phyloP scores from a whole-genome alignment of 2,113 vertebrate genomes.

The Egretta garzetta region DNA sequence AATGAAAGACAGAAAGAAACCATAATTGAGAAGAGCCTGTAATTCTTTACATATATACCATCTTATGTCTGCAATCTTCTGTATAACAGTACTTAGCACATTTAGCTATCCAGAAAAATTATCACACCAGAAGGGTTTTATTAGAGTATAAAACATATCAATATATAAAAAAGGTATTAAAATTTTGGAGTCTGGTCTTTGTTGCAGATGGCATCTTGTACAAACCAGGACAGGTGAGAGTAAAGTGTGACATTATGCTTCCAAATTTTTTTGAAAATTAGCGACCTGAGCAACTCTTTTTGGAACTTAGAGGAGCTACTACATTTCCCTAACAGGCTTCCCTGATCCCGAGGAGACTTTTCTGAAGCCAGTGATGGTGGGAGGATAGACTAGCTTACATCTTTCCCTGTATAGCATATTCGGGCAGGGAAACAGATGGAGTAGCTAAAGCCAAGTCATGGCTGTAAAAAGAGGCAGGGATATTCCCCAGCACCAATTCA shows the following conservation, averaged over 20 bases:
- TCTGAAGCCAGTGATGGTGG: background rate
- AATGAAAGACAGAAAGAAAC: background rate
- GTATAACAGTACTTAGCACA: background rate
- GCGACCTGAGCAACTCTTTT: background rate
- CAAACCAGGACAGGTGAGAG: background rate
- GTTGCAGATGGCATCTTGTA: background rate
- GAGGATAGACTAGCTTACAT: background rate
- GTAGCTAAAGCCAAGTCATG: background rate
- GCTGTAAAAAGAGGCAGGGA: background rate
- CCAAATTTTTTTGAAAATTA: background rate
- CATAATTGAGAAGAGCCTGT: background rate
- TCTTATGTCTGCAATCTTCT: background rate
- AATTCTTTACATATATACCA: background rate
- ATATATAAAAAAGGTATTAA: background rate
- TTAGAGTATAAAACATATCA: background rate
- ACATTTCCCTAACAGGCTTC: background rate
- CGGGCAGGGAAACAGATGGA: background rate
- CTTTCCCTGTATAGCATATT: background rate
- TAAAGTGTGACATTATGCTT: background rate
- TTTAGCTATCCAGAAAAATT: background rate
- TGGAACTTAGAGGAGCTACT: background rate
- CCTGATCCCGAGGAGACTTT: background rate
- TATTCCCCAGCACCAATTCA: background rate
- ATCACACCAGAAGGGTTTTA: background rate
- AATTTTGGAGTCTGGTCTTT: background rate